Evolutionary conservation across 1,140 invertebrate genomes (phyloP).

Genomic region (Antheraea mylitta): DNA sequence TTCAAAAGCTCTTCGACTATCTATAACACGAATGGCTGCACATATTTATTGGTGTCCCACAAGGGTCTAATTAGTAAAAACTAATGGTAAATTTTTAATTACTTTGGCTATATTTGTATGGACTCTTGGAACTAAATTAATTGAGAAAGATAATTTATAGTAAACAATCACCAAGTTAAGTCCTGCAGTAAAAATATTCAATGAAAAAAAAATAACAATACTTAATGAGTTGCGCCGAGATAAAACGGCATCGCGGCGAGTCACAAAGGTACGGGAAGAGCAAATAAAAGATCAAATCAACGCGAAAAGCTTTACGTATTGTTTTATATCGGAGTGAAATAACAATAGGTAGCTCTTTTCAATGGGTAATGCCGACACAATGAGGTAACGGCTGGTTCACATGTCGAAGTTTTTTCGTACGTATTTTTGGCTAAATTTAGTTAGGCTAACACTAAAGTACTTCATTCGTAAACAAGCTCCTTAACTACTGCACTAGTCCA

Average conservation of each 20-base stretch:
- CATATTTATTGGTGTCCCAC: too few species aligned
- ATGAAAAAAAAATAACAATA: constrained; percentile 31
- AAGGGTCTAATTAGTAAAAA: too few species aligned
- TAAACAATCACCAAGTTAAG: not conserved
- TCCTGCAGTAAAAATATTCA: constrained; percentile 26
- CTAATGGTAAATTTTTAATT: too few species aligned
- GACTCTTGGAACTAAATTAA: too few species aligned
- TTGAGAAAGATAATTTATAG: too few species aligned
- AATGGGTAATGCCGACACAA: constrained; percentile 73
- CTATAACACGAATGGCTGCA: too few species aligned
- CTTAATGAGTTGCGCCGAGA: constrained; percentile 68
- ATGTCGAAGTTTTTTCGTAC: constrained; percentile 28
- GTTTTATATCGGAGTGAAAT: constrained; percentile 76
- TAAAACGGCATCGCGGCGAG: constrained; percentile 59
- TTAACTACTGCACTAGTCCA: too few species aligned
- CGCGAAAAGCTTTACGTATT: constrained; percentile 72
- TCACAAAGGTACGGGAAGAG: constrained; percentile 51
- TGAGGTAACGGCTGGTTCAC: constrained; percentile 47
- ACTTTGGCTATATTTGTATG: too few species aligned
- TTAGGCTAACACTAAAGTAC: too few species aligned
- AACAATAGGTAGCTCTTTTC: constrained; percentile 76
- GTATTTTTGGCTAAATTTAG: not conserved
- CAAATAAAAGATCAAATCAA: constrained; percentile 67
- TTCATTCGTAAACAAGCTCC: too few species aligned
- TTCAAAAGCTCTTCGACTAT: too few species aligned